These are phyloP conservation scores for Coluber constrictor DNA, from an alignment of 2,797 vertebrate genomes.

Conservation along the genomic window DNA sequence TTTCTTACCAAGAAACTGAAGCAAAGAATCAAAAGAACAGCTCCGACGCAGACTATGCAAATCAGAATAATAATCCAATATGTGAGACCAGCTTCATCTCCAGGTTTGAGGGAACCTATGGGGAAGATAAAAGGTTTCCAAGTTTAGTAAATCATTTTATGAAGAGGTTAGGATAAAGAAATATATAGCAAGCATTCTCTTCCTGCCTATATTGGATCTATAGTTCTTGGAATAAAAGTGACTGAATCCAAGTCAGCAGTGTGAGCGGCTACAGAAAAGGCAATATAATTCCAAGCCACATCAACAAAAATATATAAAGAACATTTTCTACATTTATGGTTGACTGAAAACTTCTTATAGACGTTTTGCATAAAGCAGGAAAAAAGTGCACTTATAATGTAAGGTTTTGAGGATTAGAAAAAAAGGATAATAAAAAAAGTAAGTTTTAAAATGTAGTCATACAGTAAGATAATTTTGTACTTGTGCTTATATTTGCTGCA, in stretches of 20 bases:
- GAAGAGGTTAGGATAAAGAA: not conserved
- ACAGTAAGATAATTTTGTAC: not conserved
- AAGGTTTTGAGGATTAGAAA: not conserved
- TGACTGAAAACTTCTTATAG: not conserved
- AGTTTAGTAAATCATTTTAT: not conserved
- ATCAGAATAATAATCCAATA: slow-evolving; percentile 11
- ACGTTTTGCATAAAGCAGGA: not conserved
- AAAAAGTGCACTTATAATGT: not conserved
- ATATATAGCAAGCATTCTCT: not conserved
- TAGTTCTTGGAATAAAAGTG: not conserved
- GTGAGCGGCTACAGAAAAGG: not conserved
- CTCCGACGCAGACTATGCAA: accelerated
- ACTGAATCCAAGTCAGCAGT: not conserved
- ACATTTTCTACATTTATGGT: not conserved
- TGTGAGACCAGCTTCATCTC: not conserved
- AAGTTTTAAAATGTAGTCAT: not conserved
- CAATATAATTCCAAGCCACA: not conserved
- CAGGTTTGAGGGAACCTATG: not conserved
- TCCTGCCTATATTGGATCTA: not conserved
- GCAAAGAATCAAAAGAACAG: not conserved
- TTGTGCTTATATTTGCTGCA: not conserved
- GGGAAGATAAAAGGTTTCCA: not conserved
- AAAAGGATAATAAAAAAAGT: not conserved
- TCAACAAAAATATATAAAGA: not conserved
- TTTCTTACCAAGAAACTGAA: slow-evolving; percentile 19